A percentile compares a stretch with the other conserved stretches of the same genome.
Conservation (phyloP, 2,797 vertebrate genomes). For the Sphaeramia orbicularis region DNA sequence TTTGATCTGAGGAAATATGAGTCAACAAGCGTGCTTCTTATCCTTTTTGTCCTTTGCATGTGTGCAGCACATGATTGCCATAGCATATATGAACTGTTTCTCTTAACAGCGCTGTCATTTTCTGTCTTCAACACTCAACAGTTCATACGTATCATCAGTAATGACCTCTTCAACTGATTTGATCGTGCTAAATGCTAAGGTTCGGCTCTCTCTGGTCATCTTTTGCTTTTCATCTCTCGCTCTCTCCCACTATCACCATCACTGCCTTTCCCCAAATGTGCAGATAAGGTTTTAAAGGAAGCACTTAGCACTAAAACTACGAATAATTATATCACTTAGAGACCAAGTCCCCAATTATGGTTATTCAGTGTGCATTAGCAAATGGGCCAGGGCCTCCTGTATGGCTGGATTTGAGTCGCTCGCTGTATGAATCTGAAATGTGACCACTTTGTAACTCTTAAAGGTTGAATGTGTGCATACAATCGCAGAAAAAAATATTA, state of each 20-base stretch:
- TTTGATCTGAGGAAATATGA: conserved; percentile 66
- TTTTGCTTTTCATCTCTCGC: conserved; percentile 25
- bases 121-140: conserved; percentile 15
- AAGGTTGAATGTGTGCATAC: background rate
- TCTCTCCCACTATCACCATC: conserved; percentile 9
- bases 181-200: conserved; percentile 13
- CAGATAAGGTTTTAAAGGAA: conserved; percentile 69
- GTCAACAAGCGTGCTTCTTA: conserved; percentile 27
- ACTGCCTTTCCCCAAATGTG: conserved; percentile 47
- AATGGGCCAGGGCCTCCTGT: conserved; percentile 62
- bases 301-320: conserved; percentile 71
- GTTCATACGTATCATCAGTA: conserved; percentile 33
- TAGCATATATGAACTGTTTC: conserved; percentile 37
- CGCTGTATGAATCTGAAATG: conserved; percentile 41
- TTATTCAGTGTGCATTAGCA: conserved; percentile 74
- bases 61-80: conserved; percentile 41
- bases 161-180: conserved; percentile 43
- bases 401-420: conserved; percentile 53
- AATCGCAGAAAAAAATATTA: too few species aligned
- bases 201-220: conserved; percentile 32
- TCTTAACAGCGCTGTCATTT: conserved; percentile 2
- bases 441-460: conserved; percentile 36
- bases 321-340: conserved; percentile 74
- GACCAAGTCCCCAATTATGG: conserved; percentile 72
- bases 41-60: conserved; percentile 28